A percentile compares a stretch with the other conserved stretches of the same genome.
These are phyloP conservation scores for Drosophila villosipedis DNA, from an alignment of 2,888 invertebrate species.

Conservation along the genomic window DNA sequence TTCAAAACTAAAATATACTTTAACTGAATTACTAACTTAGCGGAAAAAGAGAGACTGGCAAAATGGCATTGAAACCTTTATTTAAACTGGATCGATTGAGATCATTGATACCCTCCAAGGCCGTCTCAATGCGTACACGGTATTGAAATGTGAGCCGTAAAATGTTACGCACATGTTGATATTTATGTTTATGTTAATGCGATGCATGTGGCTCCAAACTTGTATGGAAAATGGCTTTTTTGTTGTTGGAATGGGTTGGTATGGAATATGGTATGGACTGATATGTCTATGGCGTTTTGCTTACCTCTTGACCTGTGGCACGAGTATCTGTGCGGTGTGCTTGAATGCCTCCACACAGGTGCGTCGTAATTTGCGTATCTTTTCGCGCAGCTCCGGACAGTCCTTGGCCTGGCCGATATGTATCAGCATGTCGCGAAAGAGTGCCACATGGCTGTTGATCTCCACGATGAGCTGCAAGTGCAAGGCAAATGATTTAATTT, in stretches of 20 bases:
- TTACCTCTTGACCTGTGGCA: slow-evolving; percentile 94
- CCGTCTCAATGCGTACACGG: slow-evolving; percentile 20
- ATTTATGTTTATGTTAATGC: slow-evolving; percentile 74
- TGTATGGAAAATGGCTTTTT: background rate
- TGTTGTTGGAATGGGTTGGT: slow-evolving; percentile 9
- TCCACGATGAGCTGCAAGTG: slow-evolving; percentile 93
- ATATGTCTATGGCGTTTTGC: slow-evolving; percentile 58
- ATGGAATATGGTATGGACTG: slow-evolving; percentile 1
- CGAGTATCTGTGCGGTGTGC: slow-evolving; percentile 91
- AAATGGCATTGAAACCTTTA: background rate
- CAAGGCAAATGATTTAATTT: slow-evolving; percentile 66
- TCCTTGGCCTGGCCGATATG: slow-evolving; percentile 95
- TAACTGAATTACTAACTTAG: background rate
- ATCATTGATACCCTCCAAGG: background rate
- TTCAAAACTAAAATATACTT: background rate
- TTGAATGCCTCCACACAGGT: slow-evolving; percentile 95
- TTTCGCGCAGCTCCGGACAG: slow-evolving; percentile 93
- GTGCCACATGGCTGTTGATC: slow-evolving; percentile 94
- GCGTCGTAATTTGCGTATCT: slow-evolving; percentile 92
- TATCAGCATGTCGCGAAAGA: slow-evolving; percentile 94
- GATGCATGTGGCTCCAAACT: slow-evolving; percentile 40
- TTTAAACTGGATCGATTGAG: background rate
- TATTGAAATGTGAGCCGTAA: slow-evolving; percentile 44
- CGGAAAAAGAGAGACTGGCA: background rate
- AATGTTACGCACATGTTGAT: slow-evolving; percentile 78